Evolutionary conservation across 2,113 vertebrate genomes (phyloP), one percentile per base, ranked within the genome.

Genomic region (Sylvia atricapilla): DNA sequence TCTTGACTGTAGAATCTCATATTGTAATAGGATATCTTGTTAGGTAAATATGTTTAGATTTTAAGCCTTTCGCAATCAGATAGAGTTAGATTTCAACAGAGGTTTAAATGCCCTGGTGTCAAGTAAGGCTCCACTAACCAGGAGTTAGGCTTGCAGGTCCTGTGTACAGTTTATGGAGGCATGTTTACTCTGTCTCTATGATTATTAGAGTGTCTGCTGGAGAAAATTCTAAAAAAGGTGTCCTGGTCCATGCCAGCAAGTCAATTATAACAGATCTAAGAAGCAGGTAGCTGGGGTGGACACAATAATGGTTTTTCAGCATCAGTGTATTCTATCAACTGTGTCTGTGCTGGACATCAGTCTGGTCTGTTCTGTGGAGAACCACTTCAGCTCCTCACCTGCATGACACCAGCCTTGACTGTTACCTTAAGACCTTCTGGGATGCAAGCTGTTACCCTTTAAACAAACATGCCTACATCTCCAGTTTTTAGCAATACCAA

Each of bases 71-170:
- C 3, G 8, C 10, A 90, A 41, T 63, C 44, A 84, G 35, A 33
- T 9, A 28, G 39, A 69, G 11, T n/a, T 90, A 78, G 74, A 72
- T 47, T 78, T 95, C 66, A 87, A 55, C 12, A 82, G 59, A 74
- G 17, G 53, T 89, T 89, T 84, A 69, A 62, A 63, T 30, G 5
- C 11, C 60, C 15, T 90, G 31, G 43, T 63, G 74, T 43, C 23
- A 74, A 75, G 13, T 23, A 56, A 75, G 53, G 23, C 60, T 24
- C 19, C 13, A 70, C 23, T 46, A 81, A 75, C 13, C 8, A 37
- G 21, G 24, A 74, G 21, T 33, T 70, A 74, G 21, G 28, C 31
- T 80, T 84, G 37, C 14, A 70, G 39, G 17, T 74, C 15, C 55
- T 63, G 24, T 46, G 33, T 27, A 58, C 12, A 27, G 9, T 24